Base-by-base conservation (phyloP, 2,888 invertebrate genomes). In the Alviniconcha strummeri region DNA sequence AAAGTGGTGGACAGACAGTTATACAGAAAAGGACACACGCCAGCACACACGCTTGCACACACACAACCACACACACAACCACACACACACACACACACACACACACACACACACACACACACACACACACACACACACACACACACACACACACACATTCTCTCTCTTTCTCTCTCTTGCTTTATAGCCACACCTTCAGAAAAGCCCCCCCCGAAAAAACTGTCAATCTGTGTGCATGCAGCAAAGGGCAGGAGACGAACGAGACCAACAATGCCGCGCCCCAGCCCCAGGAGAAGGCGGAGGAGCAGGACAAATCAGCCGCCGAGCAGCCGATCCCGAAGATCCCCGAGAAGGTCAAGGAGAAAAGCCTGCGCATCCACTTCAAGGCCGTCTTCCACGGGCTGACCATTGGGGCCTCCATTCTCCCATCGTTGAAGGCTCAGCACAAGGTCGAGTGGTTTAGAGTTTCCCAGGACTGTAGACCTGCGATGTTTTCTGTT, bases 341-440 rank as follows among this genome's bases (percentile, higher is more conserved):
- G 36, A 87, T 87, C 67, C 83, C 87, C 11, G 88, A 89, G 52
- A 88, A 82, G 71, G 82, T 76, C 55, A 77, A 36, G 76, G 82
- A 82, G 56, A 77, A 75, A 6, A 69, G 88, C 54, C 84, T 91
- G 8, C 91, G 91, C 82, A 90, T 93, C 57, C 93, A 93, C 86
- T 88, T 93, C 86, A 92, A 93, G 87, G 93, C 91, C 57, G 87
- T 91, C 85, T 94, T 98, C 83, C 93, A 94, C 85, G 98, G 98
- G 90, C 94, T 99, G 84, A 97, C 97, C 88, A 96, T 99, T 85
- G 98, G 98, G 77, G 99, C 99, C 0, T 98, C 99, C 0, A 94
- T 99, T 72, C 94, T 99, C 88, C 99, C 99, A 0, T 99, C 99
- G 0, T 95, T 99, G n/a, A 97, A 97, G 94, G 99, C 99, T 0